A percentile compares a stretch with the other conserved stretches of the same genome.
Evolutionary conservation across 1,140 invertebrate genomes (phyloP).

Genomic region (Batillaria attramentaria): DNA sequence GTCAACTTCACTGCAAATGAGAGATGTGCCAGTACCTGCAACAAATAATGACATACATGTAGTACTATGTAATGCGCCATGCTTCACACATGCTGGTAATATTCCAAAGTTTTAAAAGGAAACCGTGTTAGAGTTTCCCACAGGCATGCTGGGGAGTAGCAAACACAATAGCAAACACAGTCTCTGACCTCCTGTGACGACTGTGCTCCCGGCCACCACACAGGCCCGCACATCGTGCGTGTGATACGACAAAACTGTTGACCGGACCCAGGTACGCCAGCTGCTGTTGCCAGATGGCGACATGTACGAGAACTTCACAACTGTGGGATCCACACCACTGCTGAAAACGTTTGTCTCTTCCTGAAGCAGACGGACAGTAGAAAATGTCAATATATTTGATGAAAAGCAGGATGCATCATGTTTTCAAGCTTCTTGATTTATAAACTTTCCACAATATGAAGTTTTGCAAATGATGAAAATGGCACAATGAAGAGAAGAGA

Average conservation of each 20-base stretch:
- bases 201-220: slow-evolving; percentile 73
- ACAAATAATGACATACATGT: too few relatives aligned
- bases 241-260: slow-evolving; percentile 83
- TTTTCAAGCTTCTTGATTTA: too few relatives aligned
- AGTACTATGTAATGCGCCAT: neutral
- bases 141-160: neutral
- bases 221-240: slow-evolving; percentile 87
- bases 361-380: slow-evolving; percentile 21
- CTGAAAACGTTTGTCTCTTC: slow-evolving; percentile 61
- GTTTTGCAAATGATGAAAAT: too few relatives aligned
- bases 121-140: neutral
- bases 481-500: too few relatives aligned
- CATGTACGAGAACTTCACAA: slow-evolving; percentile 80
- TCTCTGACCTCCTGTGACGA: slow-evolving; percentile 81
- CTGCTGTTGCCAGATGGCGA: slow-evolving; percentile 68
- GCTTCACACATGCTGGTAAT: neutral
- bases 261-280: slow-evolving; percentile 82
- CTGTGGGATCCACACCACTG: slow-evolving; percentile 83
- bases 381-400: too few relatives aligned
- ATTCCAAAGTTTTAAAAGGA: neutral
- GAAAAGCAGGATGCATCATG: too few relatives aligned
- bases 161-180: neutral
- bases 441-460: too few relatives aligned
- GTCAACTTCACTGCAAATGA: slow-evolving; percentile 19
- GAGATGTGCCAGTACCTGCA: slow-evolving; percentile 41